Conservation (phyloP, 2,888 invertebrate species). For the Crepidodera aurea region DNA sequence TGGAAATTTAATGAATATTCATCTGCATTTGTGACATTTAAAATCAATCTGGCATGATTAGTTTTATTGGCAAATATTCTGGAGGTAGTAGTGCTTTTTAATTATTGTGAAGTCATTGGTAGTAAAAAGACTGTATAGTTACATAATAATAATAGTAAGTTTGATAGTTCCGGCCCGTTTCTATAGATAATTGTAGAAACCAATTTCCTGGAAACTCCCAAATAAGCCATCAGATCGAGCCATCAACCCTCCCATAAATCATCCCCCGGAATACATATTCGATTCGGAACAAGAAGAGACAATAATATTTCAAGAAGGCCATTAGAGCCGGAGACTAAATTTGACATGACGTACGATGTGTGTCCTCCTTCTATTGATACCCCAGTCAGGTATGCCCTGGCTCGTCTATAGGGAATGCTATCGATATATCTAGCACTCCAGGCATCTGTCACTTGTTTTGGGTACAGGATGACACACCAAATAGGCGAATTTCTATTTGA, state of each 20-base stretch:
- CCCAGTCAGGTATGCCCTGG: conserved; percentile 54
- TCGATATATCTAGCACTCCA: conserved; percentile 53
- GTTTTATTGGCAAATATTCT: too few species aligned
- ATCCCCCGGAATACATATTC: conserved; percentile 37
- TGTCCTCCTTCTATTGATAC: conserved; percentile 52
- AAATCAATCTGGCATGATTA: too few species aligned
- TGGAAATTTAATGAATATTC: too few species aligned
- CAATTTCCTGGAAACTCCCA: conserved; percentile 12
- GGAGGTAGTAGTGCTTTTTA: too few species aligned
- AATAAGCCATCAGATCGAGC: conserved; percentile 20
- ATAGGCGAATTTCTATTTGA: too few species aligned
- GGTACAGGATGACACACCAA: conserved; percentile 19
- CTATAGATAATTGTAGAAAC: neutral
- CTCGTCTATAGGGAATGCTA: conserved; percentile 53
- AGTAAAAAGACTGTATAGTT: too few species aligned
- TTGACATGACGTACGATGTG: conserved; percentile 58
- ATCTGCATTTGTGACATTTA: too few species aligned
- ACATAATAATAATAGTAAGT: too few species aligned
- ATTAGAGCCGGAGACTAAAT: conserved; percentile 55
- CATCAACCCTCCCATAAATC: conserved; percentile 42
- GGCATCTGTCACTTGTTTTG: conserved; percentile 54
- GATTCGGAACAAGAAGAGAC: conserved; percentile 49
- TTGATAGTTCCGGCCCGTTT: neutral
- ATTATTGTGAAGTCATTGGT: too few species aligned
- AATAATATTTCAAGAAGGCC: conserved; percentile 57